Evolutionary conservation across 2,113 vertebrate genomes (phyloP), one percentile per base, ranked within the genome.

Genomic region (Paramormyrops kingsleyae): DNA sequence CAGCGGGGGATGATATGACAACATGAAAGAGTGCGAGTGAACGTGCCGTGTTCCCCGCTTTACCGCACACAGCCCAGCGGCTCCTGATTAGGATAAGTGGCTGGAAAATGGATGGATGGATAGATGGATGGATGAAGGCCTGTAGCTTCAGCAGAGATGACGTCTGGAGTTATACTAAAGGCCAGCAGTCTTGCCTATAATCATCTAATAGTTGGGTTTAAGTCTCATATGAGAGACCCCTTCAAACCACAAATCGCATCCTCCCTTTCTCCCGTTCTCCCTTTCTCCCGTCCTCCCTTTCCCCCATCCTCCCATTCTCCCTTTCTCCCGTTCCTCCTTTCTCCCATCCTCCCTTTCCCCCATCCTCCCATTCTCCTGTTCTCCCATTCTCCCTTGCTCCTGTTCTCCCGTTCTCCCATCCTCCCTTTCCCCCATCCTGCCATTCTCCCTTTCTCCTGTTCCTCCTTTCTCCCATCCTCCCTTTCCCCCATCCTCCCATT

Each of bases 381-480:
- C 15, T 90, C 56, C 49, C 49, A 0, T 50, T 1, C 49, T 3
- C 0, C 12, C 49, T 1, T 50, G 13, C 49, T 15, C 10, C 12
- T 3, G 0, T 50, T 0, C 12, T 50, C 49, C 49, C 12, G 0
- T 50, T 1, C 2, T 3, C 12, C 49, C 49, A 0, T 3, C 13
- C 49, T 3, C 12, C 49, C 49, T 0, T 15, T 3, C 49, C 3
- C 49, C 49, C 2, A 0, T 50, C 0, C 10, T 50, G 8, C 47
- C 47, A 0, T 10, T 47, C 49, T 3, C 12, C 49, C 49, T 0
- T 50, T 13, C 47, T 12, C 10, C n/a, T n/a, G n/a, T n/a, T n/a
- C n/a, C n/a, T n/a, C 50, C 15, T 10, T 46, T 46, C 44, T 44
- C 42, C 42, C 5, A 1, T 10, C 4, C 44, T 44, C 4, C 42